Base-by-base conservation (phyloP, 2,888 invertebrate genomes). In the Leucophora obtusa region DNA sequence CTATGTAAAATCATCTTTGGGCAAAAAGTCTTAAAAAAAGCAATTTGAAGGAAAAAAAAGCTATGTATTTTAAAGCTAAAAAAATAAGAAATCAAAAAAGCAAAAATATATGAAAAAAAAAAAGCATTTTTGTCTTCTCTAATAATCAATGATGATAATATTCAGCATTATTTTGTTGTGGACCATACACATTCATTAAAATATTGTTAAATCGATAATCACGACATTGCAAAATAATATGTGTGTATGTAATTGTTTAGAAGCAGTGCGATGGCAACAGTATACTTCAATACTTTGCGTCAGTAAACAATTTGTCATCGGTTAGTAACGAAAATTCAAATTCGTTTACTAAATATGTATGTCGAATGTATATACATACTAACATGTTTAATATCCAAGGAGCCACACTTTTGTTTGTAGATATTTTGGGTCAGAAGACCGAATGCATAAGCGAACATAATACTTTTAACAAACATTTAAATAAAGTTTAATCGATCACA, bases 401-500 rank as follows among this genome's bases (percentile, higher is more conserved):
- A 35, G 35, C 10, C 24, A 24, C 35, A 35, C 35, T 35, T 35
- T 14, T 62, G 47, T 62, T n/a, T 24, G 62, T 35, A 35, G 4
- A 17, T 6, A 63, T 66, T 66, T 43, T 66, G 66, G 54, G 66
- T 43, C 54, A 66, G 54, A 54, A 35, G 38, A 35, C 24, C 17
- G 28, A 24, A 24, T 24, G 5, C 21, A 10, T 14, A 21, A 47
- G 24, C 62, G 24, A 62, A 43, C 60, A 15, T 17, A 10, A n/a
- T 5, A 24, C 24, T 24, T 3, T 5, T 14, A 43, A 56, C 66
- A 56, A 43, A 7, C 15, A 56, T 43, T 38, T 43, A 21, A 56
- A 56, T 14, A 58, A 47, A 58, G 68, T 68, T 66, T 68, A 68
- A 71, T 56, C 62, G 80, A 69, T 69, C 76, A 79, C 58, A 38